Evolutionary conservation across 2,888 invertebrate species (phyloP).

Genomic region (Thysanoteuthis rhombus): DNA sequence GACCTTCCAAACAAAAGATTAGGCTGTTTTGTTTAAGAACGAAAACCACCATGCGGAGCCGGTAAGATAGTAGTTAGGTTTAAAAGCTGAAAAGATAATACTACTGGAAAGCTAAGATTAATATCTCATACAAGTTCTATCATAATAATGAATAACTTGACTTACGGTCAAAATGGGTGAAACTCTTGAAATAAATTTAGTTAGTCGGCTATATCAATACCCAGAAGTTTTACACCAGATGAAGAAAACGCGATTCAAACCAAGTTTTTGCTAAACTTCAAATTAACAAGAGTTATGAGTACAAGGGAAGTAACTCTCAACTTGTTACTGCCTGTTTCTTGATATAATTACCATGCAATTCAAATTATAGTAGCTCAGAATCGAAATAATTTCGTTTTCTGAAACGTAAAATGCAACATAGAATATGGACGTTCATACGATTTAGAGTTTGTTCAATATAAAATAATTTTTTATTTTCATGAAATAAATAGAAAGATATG

Average conservation of each 20-base stretch:
- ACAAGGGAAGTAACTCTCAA: background rate
- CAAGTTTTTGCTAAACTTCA: background rate
- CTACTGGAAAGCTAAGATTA: background rate
- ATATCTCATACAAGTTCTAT: background rate
- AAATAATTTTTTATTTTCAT: too few species aligned
- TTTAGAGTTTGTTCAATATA: too few species aligned
- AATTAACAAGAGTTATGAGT: background rate
- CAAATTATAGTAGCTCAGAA: too few species aligned
- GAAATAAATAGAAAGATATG: too few species aligned
- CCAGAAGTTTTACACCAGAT: background rate
- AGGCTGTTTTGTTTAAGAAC: background rate
- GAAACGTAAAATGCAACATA: too few species aligned
- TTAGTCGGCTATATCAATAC: background rate
- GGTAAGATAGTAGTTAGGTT: background rate
- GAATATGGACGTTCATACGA: too few species aligned
- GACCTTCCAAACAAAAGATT: too few species aligned
- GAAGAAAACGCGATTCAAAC: background rate
- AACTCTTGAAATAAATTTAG: background rate
- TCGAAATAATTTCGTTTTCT: too few species aligned
- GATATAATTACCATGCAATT: too few species aligned
- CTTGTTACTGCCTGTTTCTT: background rate
- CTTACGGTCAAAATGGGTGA: background rate
- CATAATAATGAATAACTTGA: background rate
- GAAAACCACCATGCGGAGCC: background rate
- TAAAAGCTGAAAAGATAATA: background rate